Base-by-base conservation (phyloP, 2,797 vertebrate genomes). In the Limosa lapponica region DNA sequence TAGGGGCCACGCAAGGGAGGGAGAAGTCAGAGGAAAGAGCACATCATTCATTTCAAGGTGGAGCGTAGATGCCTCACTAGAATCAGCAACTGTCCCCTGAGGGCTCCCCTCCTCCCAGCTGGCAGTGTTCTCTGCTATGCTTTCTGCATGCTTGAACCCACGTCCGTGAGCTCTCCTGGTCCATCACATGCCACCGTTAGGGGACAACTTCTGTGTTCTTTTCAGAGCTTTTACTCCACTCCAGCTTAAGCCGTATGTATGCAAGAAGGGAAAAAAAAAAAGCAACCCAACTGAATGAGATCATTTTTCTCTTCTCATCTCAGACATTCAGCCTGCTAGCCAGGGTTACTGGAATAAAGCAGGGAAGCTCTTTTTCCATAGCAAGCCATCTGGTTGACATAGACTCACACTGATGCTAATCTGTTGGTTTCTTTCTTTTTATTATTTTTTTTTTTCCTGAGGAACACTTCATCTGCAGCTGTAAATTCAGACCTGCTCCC, bases 341-440 rank as follows among this genome's bases (percentile, higher is more conserved):
- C 44, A 71, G 96, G 92, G 95, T 97, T 87, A 96, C 90, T 86
- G 80, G 96, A 95, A 96, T 97, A 96, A 97, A 97, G 96, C 91
- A 93, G 41, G 92, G 94, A 96, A 87, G 87, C 87, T 91, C 79
- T 91, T 90, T 96, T 93, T 97, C 95, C 85, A 71, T 67, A 94
- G 97, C 87, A 92, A 96, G 96, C 97, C 98, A 98, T 98, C 98
- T 98, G 98, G 97, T 97, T 95, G 89, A 95, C 72, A 95, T 97
- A 97, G 97, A 93, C 93, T 95, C 95, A 78, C 79, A 62, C 93
- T 93, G 97, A 97, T 97, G 97, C 96, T 98, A 98, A 98, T 98
- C 97, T 96, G 85, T 82, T 89, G 87, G 90, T 96, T 97, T 96
- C 94, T 93, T 97, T 97, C 52, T 95, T 96, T 96, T 94, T 74